These are phyloP conservation scores for Agapetus fuscipes DNA, from an alignment of 2,888 invertebrate species.

Conservation along the genomic window DNA sequence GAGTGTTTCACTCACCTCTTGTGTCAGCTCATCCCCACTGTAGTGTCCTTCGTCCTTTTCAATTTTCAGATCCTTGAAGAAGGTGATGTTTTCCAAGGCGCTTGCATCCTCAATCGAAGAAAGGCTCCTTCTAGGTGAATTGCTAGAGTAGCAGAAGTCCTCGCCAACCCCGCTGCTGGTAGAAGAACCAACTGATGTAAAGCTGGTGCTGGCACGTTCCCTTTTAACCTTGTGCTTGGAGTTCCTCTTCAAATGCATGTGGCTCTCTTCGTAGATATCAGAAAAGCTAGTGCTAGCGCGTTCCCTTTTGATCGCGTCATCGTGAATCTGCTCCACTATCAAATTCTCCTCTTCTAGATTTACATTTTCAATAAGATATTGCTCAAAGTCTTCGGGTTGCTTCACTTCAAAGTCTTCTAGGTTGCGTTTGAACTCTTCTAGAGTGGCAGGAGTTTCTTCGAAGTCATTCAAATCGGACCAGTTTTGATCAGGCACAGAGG, in stretches of 20 bases:
- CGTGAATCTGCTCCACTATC: not conserved
- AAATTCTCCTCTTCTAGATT: constrained; percentile 31
- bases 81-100: constrained; percentile 20
- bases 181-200: constrained; percentile 37
- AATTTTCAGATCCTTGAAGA: constrained; percentile 27
- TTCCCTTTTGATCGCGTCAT: constrained; percentile 22
- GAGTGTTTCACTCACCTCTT: constrained; percentile 46
- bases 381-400: constrained; percentile 34
- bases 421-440: constrained; percentile 34
- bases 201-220: constrained; percentile 43
- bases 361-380: constrained; percentile 39
- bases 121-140: constrained; percentile 6
- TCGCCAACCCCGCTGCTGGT: constrained; percentile 34
- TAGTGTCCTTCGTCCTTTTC: constrained; percentile 42
- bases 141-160: constrained; percentile 32
- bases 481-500: constrained; percentile 47
- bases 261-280: constrained; percentile 37
- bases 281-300: constrained; percentile 37
- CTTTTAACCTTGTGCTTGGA: constrained; percentile 37
- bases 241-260: no score
- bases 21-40: constrained; percentile 41
- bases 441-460: constrained; percentile 34
- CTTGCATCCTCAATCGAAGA: not conserved
- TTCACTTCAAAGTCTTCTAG: constrained; percentile 38
- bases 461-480: constrained; percentile 49